These are phyloP conservation scores for Campopleginae sp. DNA, from an alignment of 2,888 invertebrate genomes.

Conservation along the genomic window DNA sequence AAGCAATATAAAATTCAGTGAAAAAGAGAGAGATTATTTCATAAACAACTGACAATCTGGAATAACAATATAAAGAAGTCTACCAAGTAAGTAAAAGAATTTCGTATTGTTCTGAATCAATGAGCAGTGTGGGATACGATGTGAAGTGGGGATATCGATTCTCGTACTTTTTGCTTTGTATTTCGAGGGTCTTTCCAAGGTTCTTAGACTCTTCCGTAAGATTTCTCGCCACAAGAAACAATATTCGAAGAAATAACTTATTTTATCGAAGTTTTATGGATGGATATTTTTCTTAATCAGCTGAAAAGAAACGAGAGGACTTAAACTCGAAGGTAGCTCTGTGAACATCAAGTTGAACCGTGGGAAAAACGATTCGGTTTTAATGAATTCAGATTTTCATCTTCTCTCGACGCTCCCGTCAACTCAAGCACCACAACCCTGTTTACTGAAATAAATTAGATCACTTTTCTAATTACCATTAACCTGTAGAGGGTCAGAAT, in stretches of 20 bases:
- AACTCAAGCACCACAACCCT: not conserved
- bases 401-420: no score
- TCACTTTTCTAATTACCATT: not conserved
- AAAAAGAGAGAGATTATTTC: not conserved
- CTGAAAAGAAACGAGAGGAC: not conserved
- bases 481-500: no score
- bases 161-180: not conserved
- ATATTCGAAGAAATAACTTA: slow-evolving; percentile 3
- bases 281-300: slow-evolving; percentile 5
- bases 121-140: slow-evolving; percentile 2
- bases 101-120: slow-evolving; percentile 8
- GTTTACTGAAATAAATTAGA: not conserved
- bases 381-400: not conserved
- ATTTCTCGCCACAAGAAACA: not conserved
- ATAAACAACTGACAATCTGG: not conserved
- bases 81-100: slow-evolving; percentile 3
- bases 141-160: slow-evolving; percentile 12
- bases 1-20: not conserved
- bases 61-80: not conserved
- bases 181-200: not conserved
- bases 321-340: not conserved
- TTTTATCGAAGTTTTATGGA: slow-evolving; percentile 5
- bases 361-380: not conserved
- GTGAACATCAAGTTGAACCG: not conserved
- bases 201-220: not conserved